A percentile compares a stretch with the other conserved stretches of the same genome.
Evolutionary conservation across 2,888 invertebrate genomes (phyloP).

Genomic region (Xestoiulus laeticollis): DNA sequence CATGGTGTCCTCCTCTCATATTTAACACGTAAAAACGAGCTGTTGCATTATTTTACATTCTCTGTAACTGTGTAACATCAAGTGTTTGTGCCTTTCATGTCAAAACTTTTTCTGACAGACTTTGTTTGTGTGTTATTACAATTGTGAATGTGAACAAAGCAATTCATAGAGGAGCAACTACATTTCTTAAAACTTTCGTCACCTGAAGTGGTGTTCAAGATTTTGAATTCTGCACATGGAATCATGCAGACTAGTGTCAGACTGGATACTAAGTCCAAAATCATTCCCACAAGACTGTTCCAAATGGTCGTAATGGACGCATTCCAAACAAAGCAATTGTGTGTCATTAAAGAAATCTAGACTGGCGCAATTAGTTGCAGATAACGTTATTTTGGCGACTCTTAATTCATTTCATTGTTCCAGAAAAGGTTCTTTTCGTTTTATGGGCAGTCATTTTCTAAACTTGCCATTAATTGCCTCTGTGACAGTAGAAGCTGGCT

Average conservation of each 20-base stretch:
- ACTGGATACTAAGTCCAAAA: background rate
- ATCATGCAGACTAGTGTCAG: background rate
- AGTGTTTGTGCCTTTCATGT: too few relatives aligned
- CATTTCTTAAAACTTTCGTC: too few relatives aligned
- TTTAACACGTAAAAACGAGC: too few relatives aligned
- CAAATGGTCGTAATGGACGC: background rate
- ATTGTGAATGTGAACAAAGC: too few relatives aligned
- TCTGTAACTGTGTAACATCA: too few relatives aligned
- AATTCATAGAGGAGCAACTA: too few relatives aligned
- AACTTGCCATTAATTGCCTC: slow-evolving; percentile 11
- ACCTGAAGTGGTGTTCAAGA: too few relatives aligned
- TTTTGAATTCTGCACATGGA: too few relatives aligned
- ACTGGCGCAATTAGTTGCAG: background rate
- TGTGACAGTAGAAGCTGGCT: background rate
- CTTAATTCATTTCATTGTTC: slow-evolving; percentile 17
- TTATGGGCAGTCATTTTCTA: background rate
- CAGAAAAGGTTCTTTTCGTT: background rate
- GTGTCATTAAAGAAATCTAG: background rate
- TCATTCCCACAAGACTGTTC: background rate
- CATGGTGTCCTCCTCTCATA: too few relatives aligned
- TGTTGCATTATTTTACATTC: too few relatives aligned
- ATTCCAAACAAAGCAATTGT: background rate
- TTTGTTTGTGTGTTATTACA: too few relatives aligned
- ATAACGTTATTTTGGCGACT: background rate
- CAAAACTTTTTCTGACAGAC: too few relatives aligned